Evolutionary conservation across 92 coral and sea anemone genomes (phyloP).

Genomic region (Heteractis magnifica): DNA sequence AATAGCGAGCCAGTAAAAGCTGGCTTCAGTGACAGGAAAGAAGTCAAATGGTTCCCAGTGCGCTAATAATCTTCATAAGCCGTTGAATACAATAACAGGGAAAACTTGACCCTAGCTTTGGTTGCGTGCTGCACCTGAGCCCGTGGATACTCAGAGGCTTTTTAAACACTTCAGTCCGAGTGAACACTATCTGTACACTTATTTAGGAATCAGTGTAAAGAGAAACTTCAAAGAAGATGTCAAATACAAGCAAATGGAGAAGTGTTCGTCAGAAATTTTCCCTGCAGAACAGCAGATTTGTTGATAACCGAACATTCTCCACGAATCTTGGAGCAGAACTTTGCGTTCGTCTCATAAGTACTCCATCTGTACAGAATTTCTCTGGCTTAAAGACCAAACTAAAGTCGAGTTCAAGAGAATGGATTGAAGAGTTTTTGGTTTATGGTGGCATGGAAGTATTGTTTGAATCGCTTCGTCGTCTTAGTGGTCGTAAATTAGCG

Average conservation of each 20-base stretch:
- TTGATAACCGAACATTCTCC: conserved; percentile 30
- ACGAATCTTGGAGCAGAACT: conserved; percentile 80
- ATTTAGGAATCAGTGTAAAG: too few relatives aligned
- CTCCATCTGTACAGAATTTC: conserved; percentile 76
- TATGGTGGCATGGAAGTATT: conserved; percentile 86
- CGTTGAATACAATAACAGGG: not conserved
- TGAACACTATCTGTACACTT: not conserved
- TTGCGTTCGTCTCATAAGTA: conserved; percentile 74
- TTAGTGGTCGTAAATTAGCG: conserved; percentile 54
- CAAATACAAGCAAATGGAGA: conserved; percentile 51
- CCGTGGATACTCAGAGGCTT: not conserved
- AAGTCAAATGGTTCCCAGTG: conserved; percentile 6
- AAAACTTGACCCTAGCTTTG: not conserved
- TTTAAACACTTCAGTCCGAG: not conserved
- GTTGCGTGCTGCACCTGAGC: not conserved
- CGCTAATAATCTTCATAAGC: not conserved
- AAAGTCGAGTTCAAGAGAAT: conserved; percentile 63
- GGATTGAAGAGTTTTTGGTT: conserved; percentile 83
- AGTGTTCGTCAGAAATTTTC: conserved; percentile 46
- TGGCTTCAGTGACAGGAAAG: not conserved
- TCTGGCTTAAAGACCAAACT: conserved; percentile 83
- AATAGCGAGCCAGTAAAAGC: not conserved
- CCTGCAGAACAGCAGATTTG: not conserved
- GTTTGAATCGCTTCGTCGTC: conserved; percentile 69
- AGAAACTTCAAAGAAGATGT: not conserved